Evolutionary conservation across 1,140 invertebrate species (phyloP).

Genomic region (Danaus plexippus): DNA sequence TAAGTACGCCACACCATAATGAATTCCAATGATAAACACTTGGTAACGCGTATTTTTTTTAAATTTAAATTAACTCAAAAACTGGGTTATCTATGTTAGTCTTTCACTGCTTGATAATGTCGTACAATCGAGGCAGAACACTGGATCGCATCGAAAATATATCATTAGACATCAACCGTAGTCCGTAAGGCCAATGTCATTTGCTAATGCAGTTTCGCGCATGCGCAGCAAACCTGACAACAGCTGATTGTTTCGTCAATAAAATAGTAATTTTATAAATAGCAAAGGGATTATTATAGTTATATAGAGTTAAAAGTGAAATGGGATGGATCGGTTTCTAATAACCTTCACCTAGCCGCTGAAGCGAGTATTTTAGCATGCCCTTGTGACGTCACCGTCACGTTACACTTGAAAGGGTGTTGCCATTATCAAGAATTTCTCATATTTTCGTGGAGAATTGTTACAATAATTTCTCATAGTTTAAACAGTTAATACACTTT

Average conservation of each 20-base stretch:
- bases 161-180: too few species aligned
- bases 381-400: slow-evolving; percentile 62
- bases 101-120: too few species aligned
- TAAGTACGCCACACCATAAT: too few species aligned
- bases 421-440: slow-evolving; percentile 27
- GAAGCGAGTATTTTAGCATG: slow-evolving; percentile 58
- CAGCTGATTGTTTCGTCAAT: slow-evolving; percentile 43
- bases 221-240: slow-evolving; percentile 23
- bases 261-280: slow-evolving; percentile 16
- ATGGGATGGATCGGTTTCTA: slow-evolving; percentile 10
- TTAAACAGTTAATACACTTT: too few species aligned
- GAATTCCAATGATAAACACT: too few species aligned
- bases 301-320: slow-evolving; percentile 2
- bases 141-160: too few species aligned
- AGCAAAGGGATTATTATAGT: slow-evolving; percentile 1
- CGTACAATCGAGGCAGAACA: too few species aligned
- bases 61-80: too few species aligned
- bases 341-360: slow-evolving; percentile 58
- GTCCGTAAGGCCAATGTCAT: too few species aligned
- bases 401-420: slow-evolving; percentile 34
- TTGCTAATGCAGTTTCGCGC: slow-evolving; percentile 21
- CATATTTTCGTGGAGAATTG: not conserved
- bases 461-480: too few species aligned
- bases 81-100: too few species aligned
- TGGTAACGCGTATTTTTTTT: too few species aligned